Evolutionary conservation across 1,140 invertebrate species (phyloP), one percentile per base, ranked within the genome.

Genomic region (Lithobius niger): DNA sequence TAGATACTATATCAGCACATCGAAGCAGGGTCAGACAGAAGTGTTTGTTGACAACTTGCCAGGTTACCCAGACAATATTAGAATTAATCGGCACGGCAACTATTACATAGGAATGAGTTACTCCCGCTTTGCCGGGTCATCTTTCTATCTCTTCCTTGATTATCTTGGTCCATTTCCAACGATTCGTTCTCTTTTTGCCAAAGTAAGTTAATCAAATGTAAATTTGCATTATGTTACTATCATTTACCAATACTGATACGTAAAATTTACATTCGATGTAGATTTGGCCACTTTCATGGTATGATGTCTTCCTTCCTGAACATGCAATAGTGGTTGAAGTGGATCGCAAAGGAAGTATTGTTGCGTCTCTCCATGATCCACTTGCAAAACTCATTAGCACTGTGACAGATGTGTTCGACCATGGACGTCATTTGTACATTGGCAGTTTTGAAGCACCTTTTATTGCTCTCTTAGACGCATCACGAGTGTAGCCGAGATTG

Each of bases 11-110:
- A 65, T 90, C 44, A 78, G 78, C 66, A 82, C 88, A n/a, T 71
- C 77, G 1, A 85, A 84, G 57, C 77, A 78, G 61, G 86, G 86
- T n/a, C 74, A 75, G 56, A 65, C 66, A 1, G 86, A 89, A 64
- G 69, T 86, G 0, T 84, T 90, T 63, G 62, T 82, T 16, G 79
- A 84, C 63, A 82, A 81, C 45, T 70, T 93, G 55, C 86, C 88
- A 47, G 88, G 88, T 62, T 55, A 76, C 6, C 84, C 85, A n/a
- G 88, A 93, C 67, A 90, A 88, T 67, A 67, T 90, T 27, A 75
- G 82, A 40, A 69, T 70, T 0, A 81, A 82, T 64, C 77, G 74
- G 21, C 68, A 77, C 21, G 82, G 80, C 26, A 83, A 82, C 4
- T 78, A 85, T 60, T 75, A 85, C 55, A 72, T 86, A 0, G 73